Evolutionary conservation across 1,140 invertebrate genomes (phyloP), one percentile per base, ranked within the genome.

Genomic region (Caenorhabditis latens): DNA sequence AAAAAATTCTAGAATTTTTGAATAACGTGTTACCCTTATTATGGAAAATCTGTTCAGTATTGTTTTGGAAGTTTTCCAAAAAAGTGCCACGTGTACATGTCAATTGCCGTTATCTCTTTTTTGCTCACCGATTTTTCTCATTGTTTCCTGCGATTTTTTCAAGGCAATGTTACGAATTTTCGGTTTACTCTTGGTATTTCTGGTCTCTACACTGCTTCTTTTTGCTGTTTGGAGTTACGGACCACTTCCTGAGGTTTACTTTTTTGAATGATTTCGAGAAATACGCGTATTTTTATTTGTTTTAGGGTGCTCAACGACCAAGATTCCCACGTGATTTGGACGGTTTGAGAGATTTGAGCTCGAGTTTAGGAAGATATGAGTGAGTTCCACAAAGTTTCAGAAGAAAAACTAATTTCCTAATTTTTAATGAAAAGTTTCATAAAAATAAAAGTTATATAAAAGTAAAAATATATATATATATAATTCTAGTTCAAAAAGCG

Each of bases 151-250:
- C 9, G 6, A 65, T 40, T 13, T 79, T n/a, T 71, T 71, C 42
- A 71, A 43, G 16, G n/a, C 61, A 40, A 79, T 79, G 71, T 24
- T 79, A 46, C 71, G 71, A 79, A 79, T 79, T 79, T 48, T 48
- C 71, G 43, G 71, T 42, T 50, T 79, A 53, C 71, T 79, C 24
- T 40, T 79, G 9, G 71, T 79, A 21, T 79, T 79, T 42, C 46
- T 79, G n/a, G 8, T 11, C 46, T 42, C 71, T 1, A 50, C 71
- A 21, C 21, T 79, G 0, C 14, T 48, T 2, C 14, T 79, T 6
- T 79, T 50, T 42, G 71, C 46, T 0, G 71, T 79, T 14, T 79
- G 71, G 71, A 79, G 71, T 24, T 21, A 4, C n/a, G 71, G 71
- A 50, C 71, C 71, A 48, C 46, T 79, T 48, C 46, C 71, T 19